Evolutionary conservation across 2,113 vertebrate genomes (phyloP).

Genomic region (Rhabdornis inornatus): DNA sequence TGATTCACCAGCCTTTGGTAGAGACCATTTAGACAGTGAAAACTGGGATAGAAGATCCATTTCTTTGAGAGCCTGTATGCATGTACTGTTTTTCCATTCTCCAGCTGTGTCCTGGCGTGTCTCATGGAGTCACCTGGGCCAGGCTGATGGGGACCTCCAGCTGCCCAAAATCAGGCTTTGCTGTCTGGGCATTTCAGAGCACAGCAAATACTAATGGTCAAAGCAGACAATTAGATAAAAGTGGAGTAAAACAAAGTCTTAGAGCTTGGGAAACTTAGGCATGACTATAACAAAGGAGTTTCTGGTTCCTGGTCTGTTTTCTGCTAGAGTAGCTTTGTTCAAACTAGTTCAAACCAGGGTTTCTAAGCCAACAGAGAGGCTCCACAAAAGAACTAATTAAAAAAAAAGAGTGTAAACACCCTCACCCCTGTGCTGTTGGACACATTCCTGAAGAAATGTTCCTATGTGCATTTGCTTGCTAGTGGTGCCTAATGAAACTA

Average conservation of each 20-base stretch:
- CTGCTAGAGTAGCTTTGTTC: not conserved
- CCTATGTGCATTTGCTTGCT: not conserved
- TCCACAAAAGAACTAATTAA: not conserved
- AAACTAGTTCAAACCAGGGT: not conserved
- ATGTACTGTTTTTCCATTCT: not conserved
- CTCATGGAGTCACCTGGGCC: not conserved
- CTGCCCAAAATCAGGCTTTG: not conserved
- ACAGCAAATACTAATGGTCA: not conserved
- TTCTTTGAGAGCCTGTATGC: not conserved
- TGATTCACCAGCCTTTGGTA: not conserved
- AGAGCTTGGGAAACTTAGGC: not conserved
- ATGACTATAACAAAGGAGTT: not conserved
- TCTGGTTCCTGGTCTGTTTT: not conserved
- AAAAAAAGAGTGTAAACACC: not conserved
- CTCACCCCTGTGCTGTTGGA: not conserved
- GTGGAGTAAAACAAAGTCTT: not conserved
- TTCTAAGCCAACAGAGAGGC: not conserved
- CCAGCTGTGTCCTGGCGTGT: not conserved
- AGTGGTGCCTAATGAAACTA: not conserved
- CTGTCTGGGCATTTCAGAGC: not conserved
- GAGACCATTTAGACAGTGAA: not conserved
- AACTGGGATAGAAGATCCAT: not conserved
- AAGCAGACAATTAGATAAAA: not conserved
- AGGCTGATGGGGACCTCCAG: not conserved
- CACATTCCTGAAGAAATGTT: not conserved